These are phyloP conservation scores for Drosophila suzukii DNA, from an alignment of 1,140 invertebrate species.

Conservation along the genomic window DNA sequence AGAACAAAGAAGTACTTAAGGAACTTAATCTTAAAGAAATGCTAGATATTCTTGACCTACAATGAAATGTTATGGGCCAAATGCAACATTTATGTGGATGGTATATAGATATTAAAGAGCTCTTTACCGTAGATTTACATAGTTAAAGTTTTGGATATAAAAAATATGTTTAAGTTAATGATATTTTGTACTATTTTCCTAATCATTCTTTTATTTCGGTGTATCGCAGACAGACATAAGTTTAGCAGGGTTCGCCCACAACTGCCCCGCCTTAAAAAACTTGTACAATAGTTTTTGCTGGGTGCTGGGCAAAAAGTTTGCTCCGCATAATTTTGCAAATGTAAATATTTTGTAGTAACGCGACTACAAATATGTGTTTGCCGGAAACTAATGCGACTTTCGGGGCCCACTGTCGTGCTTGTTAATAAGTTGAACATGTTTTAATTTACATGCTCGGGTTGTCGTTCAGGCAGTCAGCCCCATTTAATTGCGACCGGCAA, in stretches of 20 bases:
- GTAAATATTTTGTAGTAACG: constrained; percentile 75
- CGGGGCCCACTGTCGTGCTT: constrained; percentile 51
- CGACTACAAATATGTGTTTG: constrained; percentile 45
- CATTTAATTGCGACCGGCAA: constrained; percentile 40
- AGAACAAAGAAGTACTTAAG: not conserved
- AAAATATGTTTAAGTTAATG: too few relatives aligned
- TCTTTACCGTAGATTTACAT: too few relatives aligned
- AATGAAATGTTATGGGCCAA: too few relatives aligned
- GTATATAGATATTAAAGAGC: too few relatives aligned
- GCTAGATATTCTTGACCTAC: too few relatives aligned
- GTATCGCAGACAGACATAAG: constrained; percentile 30
- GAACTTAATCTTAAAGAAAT: not conserved
- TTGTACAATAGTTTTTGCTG: constrained; percentile 68
- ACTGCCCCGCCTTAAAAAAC: constrained; percentile 43
- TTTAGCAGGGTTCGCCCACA: constrained; percentile 9
- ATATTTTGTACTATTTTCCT: too few relatives aligned
- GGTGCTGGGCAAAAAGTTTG: constrained; percentile 53
- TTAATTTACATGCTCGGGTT: constrained; percentile 67
- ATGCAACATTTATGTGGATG: too few relatives aligned
- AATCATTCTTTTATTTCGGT: not conserved
- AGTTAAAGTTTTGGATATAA: too few relatives aligned
- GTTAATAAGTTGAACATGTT: constrained; percentile 81
- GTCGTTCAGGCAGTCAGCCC: not conserved
- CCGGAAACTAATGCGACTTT: constrained; percentile 73
- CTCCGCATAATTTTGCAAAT: constrained; percentile 70